These are phyloP conservation scores for Hemithea aestivaria DNA, from an alignment of 2,888 invertebrate genomes.

Conservation along the genomic window DNA sequence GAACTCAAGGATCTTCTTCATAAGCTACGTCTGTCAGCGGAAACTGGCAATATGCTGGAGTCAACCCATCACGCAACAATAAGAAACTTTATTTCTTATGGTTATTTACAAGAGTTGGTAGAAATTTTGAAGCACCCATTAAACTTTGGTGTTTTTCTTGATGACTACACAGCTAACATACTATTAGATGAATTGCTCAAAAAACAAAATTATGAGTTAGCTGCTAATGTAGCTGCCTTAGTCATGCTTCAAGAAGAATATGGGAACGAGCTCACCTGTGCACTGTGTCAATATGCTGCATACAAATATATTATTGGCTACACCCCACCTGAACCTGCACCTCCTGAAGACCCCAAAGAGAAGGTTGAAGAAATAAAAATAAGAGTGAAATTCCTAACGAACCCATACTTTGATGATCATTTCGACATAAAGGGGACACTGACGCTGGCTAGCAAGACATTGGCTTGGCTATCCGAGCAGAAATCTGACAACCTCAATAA, in stretches of 20 bases:
- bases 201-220: slow-evolving; percentile 82
- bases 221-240: slow-evolving; percentile 87
- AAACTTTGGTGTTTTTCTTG: slow-evolving; percentile 95
- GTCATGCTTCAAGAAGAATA: slow-evolving; percentile 95
- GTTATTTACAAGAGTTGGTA: slow-evolving; percentile 82
- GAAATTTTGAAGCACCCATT: slow-evolving; percentile 87
- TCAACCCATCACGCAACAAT: slow-evolving; percentile 92
- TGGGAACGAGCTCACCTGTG: slow-evolving; percentile 82
- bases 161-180: slow-evolving; percentile 87
- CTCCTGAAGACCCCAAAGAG: slow-evolving; percentile 41
- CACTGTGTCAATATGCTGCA: slow-evolving; percentile 86
- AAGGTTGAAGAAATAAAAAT: slow-evolving; percentile 84
- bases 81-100: slow-evolving; percentile 76
- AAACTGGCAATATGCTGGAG: slow-evolving; percentile 84
- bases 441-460: slow-evolving; percentile 89
- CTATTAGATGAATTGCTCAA: slow-evolving; percentile 89
- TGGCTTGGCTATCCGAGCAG: slow-evolving; percentile 80
- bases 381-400: slow-evolving; percentile 87
- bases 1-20: slow-evolving; percentile 86
- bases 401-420: slow-evolving; percentile 93
- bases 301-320: slow-evolving; percentile 81
- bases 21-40: slow-evolving; percentile 85
- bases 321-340: slow-evolving; percentile 32
- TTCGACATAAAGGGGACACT: slow-evolving; percentile 88
- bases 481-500: slow-evolving; percentile 69